Evolutionary conservation across 2,113 vertebrate genomes (phyloP).

Genomic region (Callorhinus ursinus): DNA sequence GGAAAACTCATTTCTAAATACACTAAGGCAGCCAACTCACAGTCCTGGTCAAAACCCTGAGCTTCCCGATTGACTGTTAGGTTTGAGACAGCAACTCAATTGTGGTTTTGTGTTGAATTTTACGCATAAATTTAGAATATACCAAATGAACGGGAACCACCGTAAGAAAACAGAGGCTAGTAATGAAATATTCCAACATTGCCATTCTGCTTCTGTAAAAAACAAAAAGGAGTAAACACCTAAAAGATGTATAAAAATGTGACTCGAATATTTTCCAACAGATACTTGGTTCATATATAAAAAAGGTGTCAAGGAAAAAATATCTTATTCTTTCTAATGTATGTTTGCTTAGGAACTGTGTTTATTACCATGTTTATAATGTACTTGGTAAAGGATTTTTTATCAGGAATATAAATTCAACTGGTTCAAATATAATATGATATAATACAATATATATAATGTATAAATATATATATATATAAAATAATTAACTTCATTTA

Average conservation of each 20-base stretch:
- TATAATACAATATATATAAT: background rate
- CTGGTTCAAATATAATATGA: slow-evolving; percentile 29
- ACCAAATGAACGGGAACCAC: background rate
- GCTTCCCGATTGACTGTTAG: rapidly evolving
- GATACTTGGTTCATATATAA: background rate
- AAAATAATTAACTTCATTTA: slow-evolving; percentile 73
- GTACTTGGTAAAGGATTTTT: slow-evolving; percentile 37
- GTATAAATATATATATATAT: background rate
- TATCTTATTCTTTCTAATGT: background rate
- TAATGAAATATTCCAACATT: background rate
- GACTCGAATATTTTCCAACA: background rate
- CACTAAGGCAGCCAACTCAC: background rate
- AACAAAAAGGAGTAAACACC: background rate
- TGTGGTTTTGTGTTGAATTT: background rate
- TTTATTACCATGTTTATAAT: slow-evolving; percentile 47
- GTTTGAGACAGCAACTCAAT: background rate
- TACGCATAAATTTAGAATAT: background rate
- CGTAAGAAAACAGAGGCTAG: background rate
- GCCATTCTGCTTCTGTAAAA: slow-evolving; percentile 16
- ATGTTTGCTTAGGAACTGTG: background rate
- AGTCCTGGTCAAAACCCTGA: background rate
- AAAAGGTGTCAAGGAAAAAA: slow-evolving; percentile 23
- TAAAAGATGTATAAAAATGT: slow-evolving; percentile 30
- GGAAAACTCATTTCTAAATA: background rate
- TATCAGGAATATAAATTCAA: slow-evolving; percentile 50